Evolutionary conservation across 2,797 vertebrate genomes (phyloP).

Genomic region (Crocodylus rhombifer): DNA sequence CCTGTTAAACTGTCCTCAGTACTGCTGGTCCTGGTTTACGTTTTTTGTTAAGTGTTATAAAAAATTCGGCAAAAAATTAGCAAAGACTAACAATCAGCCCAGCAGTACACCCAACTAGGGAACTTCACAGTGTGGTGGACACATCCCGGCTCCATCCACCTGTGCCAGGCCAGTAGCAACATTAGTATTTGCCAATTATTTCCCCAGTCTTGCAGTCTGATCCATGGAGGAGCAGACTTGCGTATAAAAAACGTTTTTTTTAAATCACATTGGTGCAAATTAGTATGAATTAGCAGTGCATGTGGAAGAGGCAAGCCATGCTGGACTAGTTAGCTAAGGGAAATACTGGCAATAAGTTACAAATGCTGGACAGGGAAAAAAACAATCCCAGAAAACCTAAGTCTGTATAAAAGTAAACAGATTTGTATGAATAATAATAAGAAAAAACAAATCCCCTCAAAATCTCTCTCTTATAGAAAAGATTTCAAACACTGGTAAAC

Average conservation of each 20-base stretch:
- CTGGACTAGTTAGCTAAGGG: too few species aligned
- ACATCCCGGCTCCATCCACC: not conserved
- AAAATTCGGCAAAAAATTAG: slow-evolving; percentile 28
- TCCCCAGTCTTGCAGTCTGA: not conserved
- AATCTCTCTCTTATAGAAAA: not conserved
- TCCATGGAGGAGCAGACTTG: not conserved
- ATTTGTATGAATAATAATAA: too few species aligned
- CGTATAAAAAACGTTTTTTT: not conserved
- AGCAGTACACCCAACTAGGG: slow-evolving; percentile 37
- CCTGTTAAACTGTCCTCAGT: not conserved
- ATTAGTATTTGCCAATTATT: not conserved
- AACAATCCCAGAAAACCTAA: too few species aligned
- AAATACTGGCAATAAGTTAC: too few species aligned
- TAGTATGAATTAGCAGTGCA: too few species aligned
- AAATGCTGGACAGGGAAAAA: too few species aligned
- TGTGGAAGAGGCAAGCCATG: too few species aligned
- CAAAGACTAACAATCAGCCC: slow-evolving; percentile 16
- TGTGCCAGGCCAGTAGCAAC: not conserved
- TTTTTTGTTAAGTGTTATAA: slow-evolving; percentile 14
- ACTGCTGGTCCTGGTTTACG: not conserved
- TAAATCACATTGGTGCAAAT: too few species aligned
- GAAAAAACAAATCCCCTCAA: too few species aligned
- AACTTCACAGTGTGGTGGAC: slow-evolving; percentile 11
- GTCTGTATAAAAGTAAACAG: too few species aligned
- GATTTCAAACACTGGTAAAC: not conserved